These are phyloP conservation scores for Coptodon bakossiorum DNA, from an alignment of 2,113 vertebrate species.

Conservation along the genomic window DNA sequence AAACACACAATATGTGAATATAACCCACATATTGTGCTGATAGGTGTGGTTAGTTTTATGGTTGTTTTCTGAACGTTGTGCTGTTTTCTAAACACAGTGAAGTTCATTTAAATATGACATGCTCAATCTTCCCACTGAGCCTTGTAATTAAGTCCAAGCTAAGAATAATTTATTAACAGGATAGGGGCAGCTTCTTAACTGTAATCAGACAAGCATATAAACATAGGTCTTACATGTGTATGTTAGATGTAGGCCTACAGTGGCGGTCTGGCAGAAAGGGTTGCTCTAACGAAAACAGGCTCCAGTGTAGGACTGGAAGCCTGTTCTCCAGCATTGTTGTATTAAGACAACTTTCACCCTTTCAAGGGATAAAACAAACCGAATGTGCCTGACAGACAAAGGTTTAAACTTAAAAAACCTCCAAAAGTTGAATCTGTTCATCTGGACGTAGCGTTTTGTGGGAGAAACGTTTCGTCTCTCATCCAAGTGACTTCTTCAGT, in stretches of 20 bases:
- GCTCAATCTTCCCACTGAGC: neutral
- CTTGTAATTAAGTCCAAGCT: neutral
- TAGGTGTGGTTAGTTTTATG: neutral
- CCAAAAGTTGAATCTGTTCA: no score
- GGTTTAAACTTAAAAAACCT: neutral
- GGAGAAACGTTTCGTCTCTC: no score
- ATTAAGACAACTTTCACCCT: rapidly evolving
- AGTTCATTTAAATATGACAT: neutral
- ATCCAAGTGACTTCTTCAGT: no score
- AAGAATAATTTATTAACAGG: neutral
- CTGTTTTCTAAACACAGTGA: neutral
- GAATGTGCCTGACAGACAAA: neutral
- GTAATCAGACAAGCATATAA: neutral
- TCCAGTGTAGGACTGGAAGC: neutral
- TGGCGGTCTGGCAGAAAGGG: neutral
- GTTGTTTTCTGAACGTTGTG: neutral
- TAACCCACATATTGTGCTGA: neutral
- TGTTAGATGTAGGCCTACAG: neutral
- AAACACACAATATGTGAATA: neutral
- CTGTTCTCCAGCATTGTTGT: neutral
- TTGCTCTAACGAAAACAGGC: neutral
- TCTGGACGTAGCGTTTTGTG: no score
- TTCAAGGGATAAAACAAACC: neutral
- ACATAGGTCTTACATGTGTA: neutral
- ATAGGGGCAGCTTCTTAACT: neutral